Conservation (phyloP, 2,797 vertebrate genomes). For the Thripadectes ignobilis region DNA sequence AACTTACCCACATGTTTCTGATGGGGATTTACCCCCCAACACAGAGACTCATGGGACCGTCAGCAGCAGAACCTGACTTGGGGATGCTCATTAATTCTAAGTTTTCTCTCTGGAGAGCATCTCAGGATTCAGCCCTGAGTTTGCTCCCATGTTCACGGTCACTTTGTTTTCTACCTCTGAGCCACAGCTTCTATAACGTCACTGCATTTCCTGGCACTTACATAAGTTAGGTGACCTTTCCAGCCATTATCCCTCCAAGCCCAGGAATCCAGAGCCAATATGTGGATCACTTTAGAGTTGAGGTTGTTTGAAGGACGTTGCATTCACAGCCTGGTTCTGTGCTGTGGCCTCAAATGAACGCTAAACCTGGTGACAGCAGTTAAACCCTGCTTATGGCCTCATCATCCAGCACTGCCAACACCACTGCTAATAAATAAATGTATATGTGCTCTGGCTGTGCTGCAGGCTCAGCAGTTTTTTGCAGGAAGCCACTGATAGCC, state of each 20-base stretch:
- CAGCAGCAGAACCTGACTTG: not conserved
- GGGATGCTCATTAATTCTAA: not conserved
- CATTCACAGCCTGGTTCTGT: not conserved
- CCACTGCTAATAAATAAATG: not conserved
- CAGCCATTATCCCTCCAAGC: not conserved
- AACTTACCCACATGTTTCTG: not conserved
- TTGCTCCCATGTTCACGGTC: not conserved
- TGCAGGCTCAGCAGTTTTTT: not conserved
- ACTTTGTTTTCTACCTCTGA: not conserved
- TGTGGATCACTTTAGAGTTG: not conserved
- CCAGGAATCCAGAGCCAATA: not conserved
- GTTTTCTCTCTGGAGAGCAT: not conserved
- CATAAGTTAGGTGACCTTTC: constrained; percentile 27
- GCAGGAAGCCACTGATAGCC: not conserved
- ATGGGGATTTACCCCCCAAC: fast-evolving
- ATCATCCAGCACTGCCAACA: not conserved
- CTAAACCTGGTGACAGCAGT: not conserved
- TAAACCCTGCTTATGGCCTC: not conserved
- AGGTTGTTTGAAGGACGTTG: not conserved
- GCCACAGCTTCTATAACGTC: not conserved
- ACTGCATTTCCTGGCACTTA: not conserved
- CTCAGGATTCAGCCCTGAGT: not conserved
- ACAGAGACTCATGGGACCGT: fast-evolving
- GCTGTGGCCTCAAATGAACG: not conserved
- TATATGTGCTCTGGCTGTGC: fast-evolving